phyloP scores from a whole-genome alignment of 2,797 vertebrate genomes.

The Alfaro cultratus region DNA sequence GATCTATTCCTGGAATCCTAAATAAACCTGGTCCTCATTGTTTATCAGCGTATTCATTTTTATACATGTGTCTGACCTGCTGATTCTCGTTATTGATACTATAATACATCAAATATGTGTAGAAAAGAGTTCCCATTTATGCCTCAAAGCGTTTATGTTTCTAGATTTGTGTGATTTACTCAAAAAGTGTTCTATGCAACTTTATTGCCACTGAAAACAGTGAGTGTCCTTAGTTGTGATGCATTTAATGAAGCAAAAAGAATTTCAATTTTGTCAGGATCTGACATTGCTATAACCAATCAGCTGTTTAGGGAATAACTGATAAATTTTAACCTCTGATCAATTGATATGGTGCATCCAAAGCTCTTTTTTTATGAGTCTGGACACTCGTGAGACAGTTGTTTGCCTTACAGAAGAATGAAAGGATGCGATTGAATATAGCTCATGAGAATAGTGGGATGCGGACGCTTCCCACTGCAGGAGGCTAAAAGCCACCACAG shows the following conservation, averaged over 20 bases:
- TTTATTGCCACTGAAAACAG: not conserved
- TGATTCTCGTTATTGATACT: not conserved
- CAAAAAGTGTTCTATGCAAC: not conserved
- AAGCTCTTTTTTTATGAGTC: not conserved
- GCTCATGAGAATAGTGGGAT: slow-evolving; percentile 54
- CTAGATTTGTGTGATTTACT: not conserved
- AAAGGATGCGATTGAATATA: slow-evolving; percentile 45
- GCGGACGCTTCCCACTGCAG: slow-evolving; percentile 46
- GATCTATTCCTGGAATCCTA: not conserved
- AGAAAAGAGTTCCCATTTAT: not conserved
- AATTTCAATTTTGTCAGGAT: not conserved
- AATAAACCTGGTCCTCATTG: not conserved
- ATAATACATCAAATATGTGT: not conserved
- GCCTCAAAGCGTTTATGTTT: not conserved
- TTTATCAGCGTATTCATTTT: not conserved
- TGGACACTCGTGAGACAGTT: slow-evolving; percentile 45
- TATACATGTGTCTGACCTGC: not conserved
- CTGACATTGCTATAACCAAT: not conserved
- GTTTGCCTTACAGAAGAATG: slow-evolving; percentile 49
- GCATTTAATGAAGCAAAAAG: not conserved
- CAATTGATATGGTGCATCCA: not conserved
- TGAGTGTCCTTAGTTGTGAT: not conserved
- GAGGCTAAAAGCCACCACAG: slow-evolving; percentile 52
- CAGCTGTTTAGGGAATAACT: not conserved
- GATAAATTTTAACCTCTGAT: not conserved